Evolutionary conservation across 2,113 vertebrate species (phyloP).

Genomic region (Malurus cyaneus): DNA sequence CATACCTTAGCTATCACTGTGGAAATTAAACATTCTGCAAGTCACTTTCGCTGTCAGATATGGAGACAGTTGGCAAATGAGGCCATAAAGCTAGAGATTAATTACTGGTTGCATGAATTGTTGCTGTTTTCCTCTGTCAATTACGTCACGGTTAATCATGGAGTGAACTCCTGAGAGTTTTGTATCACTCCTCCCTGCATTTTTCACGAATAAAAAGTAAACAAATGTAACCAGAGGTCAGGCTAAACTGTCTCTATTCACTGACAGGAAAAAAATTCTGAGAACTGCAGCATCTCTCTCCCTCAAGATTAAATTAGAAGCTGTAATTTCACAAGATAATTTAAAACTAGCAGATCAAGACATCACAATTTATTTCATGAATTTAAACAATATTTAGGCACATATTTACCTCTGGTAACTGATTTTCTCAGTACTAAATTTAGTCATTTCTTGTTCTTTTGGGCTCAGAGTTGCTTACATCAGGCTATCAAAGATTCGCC

Average conservation of each 20-base stretch:
- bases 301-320: neutral
- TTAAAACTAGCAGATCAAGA: neutral
- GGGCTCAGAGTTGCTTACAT: neutral
- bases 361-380: neutral
- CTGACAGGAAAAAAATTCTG: neutral
- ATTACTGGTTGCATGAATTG: slow-evolving; percentile 46
- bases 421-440: neutral
- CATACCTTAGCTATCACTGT: slow-evolving; percentile 57
- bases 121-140: slow-evolving; percentile 65
- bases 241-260: neutral
- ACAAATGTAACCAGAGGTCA: neutral
- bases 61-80: slow-evolving; percentile 69
- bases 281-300: neutral
- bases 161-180: slow-evolving; percentile 54
- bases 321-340: slow-evolving; percentile 29
- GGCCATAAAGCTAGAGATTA: slow-evolving; percentile 69
- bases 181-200: slow-evolving; percentile 2
- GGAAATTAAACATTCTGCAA: slow-evolving; percentile 70
- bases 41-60: slow-evolving; percentile 63
- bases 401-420: neutral
- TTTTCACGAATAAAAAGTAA: slow-evolving; percentile 25
- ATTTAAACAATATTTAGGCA: neutral
- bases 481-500: neutral
- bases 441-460: neutral
- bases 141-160: slow-evolving; percentile 62